Evolutionary conservation across 2,888 invertebrate genomes (phyloP).

Genomic region (Neuroscelio doddi): DNA sequence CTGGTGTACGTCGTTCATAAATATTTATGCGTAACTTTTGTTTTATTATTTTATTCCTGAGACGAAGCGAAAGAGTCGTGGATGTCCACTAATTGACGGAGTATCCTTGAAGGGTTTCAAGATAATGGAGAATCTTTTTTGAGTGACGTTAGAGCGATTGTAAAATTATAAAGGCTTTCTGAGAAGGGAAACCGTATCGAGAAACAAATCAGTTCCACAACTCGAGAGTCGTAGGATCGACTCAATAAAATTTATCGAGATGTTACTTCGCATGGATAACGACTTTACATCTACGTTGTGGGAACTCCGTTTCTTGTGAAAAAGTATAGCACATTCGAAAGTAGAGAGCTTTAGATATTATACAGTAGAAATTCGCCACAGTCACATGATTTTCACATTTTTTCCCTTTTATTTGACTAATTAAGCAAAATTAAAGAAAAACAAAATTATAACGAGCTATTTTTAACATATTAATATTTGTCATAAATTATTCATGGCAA

Average conservation of each 20-base stretch:
- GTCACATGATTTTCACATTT: no score
- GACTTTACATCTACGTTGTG: conserved; percentile 10
- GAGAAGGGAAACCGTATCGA: conserved; percentile 28
- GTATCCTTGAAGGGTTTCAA: conserved; percentile 28
- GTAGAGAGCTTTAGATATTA: no score
- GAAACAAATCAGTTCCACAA: conserved; percentile 21
- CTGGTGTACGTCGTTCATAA: conserved; percentile 19
- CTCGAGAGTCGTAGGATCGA: conserved; percentile 19
- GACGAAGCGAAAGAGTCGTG: conserved; percentile 21
- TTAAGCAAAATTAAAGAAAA: no score
- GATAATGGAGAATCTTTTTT: conserved; percentile 25
- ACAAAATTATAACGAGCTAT: no score
- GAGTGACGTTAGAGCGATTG: conserved; percentile 18
- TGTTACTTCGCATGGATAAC: conserved; percentile 16
- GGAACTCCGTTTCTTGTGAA: background rate
- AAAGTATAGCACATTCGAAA: no score
- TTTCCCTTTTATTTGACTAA: no score
- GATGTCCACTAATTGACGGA: conserved; percentile 31
- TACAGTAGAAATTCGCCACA: no score
- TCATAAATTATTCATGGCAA: no score
- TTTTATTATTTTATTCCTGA: conserved; percentile 24
- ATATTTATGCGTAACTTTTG: conserved; percentile 38
- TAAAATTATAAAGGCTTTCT: conserved; percentile 27
- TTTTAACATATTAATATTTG: no score
- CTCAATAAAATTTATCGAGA: conserved; percentile 27